phyloP scores from a whole-genome alignment of 2,797 vertebrate genomes.

The Sarcoramphus papa region DNA sequence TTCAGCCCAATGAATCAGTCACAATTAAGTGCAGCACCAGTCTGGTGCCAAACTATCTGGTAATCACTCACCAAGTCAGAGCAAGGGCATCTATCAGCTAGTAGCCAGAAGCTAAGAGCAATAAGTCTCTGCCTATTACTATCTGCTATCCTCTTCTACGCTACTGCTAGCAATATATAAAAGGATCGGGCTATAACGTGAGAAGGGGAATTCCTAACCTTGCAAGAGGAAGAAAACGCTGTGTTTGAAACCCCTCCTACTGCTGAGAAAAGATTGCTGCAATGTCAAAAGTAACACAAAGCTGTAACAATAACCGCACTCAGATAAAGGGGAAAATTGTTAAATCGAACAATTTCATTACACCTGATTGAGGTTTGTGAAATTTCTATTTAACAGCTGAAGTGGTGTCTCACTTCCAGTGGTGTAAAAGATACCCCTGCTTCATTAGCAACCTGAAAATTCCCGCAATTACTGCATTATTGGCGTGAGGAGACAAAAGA shows the following conservation, averaged over 20 bases:
- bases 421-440: background rate
- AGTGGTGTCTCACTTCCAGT: background rate
- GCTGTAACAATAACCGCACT: background rate
- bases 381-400: background rate
- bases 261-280: background rate
- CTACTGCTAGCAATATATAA: background rate
- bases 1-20: conserved; percentile 44
- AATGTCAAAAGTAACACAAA: background rate
- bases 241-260: background rate
- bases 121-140: background rate
- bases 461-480: background rate
- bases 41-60: background rate
- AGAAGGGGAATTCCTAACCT: background rate
- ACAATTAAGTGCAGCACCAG: background rate
- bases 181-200: background rate
- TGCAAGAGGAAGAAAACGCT: background rate
- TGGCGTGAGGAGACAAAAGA: background rate
- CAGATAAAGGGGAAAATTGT: background rate
- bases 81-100: background rate
- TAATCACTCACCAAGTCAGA: conserved; percentile 5
- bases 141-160: background rate
- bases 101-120: conserved; percentile 5
- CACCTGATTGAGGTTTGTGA: background rate
- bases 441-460: background rate
- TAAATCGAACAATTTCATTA: background rate